Evolutionary conservation across 2,797 vertebrate species (phyloP).

Genomic region (Sebastes taczanowskii): DNA sequence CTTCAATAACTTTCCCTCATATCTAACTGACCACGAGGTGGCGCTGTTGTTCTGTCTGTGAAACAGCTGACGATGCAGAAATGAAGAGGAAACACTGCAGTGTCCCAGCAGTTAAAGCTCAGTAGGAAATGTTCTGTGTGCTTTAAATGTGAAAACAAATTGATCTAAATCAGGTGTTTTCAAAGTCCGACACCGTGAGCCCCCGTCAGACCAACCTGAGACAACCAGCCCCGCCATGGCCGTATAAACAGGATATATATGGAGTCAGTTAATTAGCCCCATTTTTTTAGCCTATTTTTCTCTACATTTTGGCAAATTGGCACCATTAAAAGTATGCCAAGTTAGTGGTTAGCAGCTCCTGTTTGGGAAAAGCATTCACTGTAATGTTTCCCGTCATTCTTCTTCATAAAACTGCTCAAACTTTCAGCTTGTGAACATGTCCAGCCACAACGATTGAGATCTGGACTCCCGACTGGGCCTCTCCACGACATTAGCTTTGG

Average conservation of each 20-base stretch:
- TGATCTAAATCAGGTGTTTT: background rate
- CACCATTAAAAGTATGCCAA: too few relatives aligned
- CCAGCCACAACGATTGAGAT: too few relatives aligned
- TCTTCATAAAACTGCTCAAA: too few relatives aligned
- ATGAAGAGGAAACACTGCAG: background rate
- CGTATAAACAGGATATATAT: too few relatives aligned
- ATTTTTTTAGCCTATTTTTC: too few relatives aligned
- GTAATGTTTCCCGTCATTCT: too few relatives aligned
- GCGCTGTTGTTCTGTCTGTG: conserved; percentile 4
- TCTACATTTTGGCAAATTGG: too few relatives aligned
- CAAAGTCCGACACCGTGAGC: background rate
- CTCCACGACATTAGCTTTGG: background rate
- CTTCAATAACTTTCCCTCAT: background rate
- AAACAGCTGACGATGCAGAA: background rate
- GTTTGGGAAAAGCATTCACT: too few relatives aligned
- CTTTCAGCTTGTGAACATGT: too few relatives aligned
- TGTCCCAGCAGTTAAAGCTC: background rate
- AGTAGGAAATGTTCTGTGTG: background rate
- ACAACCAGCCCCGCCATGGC: background rate
- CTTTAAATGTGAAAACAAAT: background rate
- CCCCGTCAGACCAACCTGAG: background rate
- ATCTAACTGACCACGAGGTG: background rate
- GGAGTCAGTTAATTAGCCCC: too few relatives aligned
- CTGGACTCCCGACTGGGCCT: background rate
- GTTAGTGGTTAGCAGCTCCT: too few relatives aligned